Evolutionary conservation across 2,888 invertebrate genomes (phyloP).

Genomic region (Thereva nobilitata): DNA sequence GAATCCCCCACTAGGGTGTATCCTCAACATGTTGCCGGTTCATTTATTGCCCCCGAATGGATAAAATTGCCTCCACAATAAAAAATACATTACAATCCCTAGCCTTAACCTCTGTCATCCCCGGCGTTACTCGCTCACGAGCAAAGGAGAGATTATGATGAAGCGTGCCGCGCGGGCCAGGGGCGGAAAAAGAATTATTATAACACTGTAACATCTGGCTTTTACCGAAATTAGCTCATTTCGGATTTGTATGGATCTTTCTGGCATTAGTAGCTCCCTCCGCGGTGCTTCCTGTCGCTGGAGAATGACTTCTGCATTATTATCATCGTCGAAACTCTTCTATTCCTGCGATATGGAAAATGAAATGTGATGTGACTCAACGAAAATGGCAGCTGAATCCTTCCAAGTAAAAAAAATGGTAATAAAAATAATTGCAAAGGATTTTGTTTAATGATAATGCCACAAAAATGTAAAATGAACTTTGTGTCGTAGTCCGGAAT

Average conservation of each 20-base stretch:
- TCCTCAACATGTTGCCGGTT: conserved; percentile 21
- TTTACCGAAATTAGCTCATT: conserved; percentile 36
- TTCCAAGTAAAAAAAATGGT: no score
- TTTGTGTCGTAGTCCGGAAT: no score
- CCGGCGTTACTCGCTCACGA: conserved; percentile 4
- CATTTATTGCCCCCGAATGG: conserved; percentile 21
- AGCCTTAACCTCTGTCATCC: conserved; percentile 22
- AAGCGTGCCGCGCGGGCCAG: conserved; percentile 8
- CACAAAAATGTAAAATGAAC: no score
- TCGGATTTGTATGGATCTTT: conserved; percentile 22
- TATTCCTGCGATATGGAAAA: not conserved
- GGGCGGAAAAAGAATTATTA: conserved; percentile 1
- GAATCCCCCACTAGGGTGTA: not conserved
- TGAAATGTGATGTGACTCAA: no score
- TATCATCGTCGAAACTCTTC: not conserved
- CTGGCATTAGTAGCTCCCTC: conserved; percentile 23
- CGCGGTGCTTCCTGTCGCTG: conserved; percentile 12
- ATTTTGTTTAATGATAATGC: no score
- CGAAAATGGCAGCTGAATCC: no score
- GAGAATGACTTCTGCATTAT: conserved; percentile 24
- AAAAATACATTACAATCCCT: conserved; percentile 27
- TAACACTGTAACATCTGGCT: conserved; percentile 32
- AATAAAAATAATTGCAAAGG: no score
- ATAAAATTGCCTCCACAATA: conserved; percentile 26
- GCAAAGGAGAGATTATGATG: conserved; percentile 27